phyloP scores from a whole-genome alignment of 2,113 vertebrate genomes.

The Nicator chloris region DNA sequence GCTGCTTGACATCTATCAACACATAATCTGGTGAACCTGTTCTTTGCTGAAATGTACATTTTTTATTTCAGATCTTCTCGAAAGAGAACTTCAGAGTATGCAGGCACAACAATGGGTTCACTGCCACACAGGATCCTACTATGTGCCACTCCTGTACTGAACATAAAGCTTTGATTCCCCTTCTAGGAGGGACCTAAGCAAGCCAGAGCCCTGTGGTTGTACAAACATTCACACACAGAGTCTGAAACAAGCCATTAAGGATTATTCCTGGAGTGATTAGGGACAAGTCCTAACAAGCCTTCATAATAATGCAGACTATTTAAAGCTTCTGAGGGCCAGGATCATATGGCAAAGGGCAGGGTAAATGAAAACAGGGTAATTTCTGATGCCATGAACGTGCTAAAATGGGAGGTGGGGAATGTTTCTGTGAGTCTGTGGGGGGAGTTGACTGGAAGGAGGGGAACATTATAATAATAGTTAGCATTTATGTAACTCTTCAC shows the following conservation, averaged over 20 bases:
- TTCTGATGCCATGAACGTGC: conserved; percentile 30
- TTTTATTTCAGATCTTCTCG: not conserved
- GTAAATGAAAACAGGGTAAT: conserved; percentile 55
- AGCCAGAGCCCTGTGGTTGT: not conserved
- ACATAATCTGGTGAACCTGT: not conserved
- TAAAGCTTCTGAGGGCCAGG: conserved; percentile 50
- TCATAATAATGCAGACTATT: conserved; percentile 65
- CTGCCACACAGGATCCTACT: not conserved
- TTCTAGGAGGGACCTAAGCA: not conserved
- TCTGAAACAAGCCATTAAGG: conserved; percentile 48
- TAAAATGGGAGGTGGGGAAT: conserved; percentile 53
- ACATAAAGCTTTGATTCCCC: not conserved
- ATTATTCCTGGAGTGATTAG: conserved; percentile 67
- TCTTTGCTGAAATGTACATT: not conserved
- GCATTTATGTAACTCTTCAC: conserved; percentile 36
- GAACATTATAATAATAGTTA: conserved; percentile 52
- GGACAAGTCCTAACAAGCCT: conserved; percentile 66
- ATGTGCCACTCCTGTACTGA: not conserved
- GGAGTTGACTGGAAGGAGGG: conserved; percentile 42
- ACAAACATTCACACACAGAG: not conserved
- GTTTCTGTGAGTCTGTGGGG: not conserved
- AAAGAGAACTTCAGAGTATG: not conserved
- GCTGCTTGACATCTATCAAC: not conserved
- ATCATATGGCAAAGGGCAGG: conserved; percentile 62
- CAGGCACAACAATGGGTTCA: not conserved